These are phyloP conservation scores for Ostrea edulis DNA, from an alignment of 1,140 invertebrate genomes.

Conservation along the genomic window DNA sequence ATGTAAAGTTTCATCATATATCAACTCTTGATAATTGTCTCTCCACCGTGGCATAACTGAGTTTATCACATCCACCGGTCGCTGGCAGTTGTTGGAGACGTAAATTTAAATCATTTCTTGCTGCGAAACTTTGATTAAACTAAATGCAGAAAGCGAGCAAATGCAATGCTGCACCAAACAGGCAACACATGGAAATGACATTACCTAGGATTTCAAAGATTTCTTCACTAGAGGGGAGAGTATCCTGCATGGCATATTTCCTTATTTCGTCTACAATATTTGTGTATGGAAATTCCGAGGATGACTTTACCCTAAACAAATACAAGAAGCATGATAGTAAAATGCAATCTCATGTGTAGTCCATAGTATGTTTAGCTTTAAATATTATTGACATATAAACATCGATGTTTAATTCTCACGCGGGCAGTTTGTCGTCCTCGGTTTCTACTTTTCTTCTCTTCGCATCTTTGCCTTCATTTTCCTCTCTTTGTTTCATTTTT, in stretches of 20 bases:
- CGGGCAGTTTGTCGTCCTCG: slow-evolving; percentile 32
- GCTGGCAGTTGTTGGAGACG: too few relatives aligned
- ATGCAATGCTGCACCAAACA: too few relatives aligned
- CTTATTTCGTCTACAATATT: background rate
- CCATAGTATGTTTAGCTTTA: too few relatives aligned
- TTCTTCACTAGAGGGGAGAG: background rate
- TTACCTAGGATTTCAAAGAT: background rate
- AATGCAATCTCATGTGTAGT: background rate
- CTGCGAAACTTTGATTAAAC: too few relatives aligned
- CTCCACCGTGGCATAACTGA: too few relatives aligned
- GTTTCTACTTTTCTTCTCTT: slow-evolving; percentile 5
- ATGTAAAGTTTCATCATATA: too few relatives aligned
- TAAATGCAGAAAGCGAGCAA: too few relatives aligned
- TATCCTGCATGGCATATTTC: background rate
- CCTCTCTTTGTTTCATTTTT: slow-evolving; percentile 84
- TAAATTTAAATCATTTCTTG: too few relatives aligned
- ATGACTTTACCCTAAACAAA: background rate
- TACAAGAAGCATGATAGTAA: background rate
- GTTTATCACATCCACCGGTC: too few relatives aligned
- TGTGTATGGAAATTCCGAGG: background rate
- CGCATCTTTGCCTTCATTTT: slow-evolving; percentile 62
- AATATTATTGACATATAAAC: too few relatives aligned
- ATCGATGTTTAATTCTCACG: slow-evolving; percentile 1
- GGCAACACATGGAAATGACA: background rate
- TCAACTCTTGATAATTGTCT: too few relatives aligned